Base-by-base conservation (phyloP, 2,888 invertebrate species). In the Agrochola litura region DNA sequence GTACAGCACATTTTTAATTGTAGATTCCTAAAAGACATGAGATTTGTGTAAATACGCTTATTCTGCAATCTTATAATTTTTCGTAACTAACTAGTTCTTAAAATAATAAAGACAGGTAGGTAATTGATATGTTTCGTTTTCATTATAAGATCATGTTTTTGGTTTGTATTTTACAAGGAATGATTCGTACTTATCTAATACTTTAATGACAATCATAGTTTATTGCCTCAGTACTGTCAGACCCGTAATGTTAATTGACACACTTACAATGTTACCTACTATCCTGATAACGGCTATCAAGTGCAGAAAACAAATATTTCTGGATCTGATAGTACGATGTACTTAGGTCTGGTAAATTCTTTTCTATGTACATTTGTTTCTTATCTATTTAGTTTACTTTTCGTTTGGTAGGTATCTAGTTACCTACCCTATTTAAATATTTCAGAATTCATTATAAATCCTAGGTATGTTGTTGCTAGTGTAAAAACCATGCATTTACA, bases 71-170 rank as follows among this genome's bases (percentile, higher is more conserved):
- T 76, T 83, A 76, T 70, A 0, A 63, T 73, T 73, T 68, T 30
- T 79, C 52, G 37, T 84, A 79, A 56, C n/a, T 64, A 81, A 10
- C 19, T 67, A 81, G 43, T 64, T 74, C 68, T 64, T 77, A 65
- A 73, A 77, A 80, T 77, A 85, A 80, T 65, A 83, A 78, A 80
- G 74, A 68, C 66, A 65, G 54, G 63, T 58, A 25, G 5, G 5
- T 74, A 58, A 66, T 86, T 85, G 86, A 85, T 85, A 85, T 86
- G 85, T 85, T 69, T 86, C 75, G 71, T 79, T 86, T 68, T 54
- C n/a, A 68, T 25, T 60, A 63, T 71, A 68, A 65, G 60, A 66
- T 72, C 37, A 61, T 54, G 25, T 25, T 77, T 73, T 77, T 73
- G 37, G 25, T 77, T 73, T 46, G 25, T 49, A 54, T 69, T 60